phyloP scores from a whole-genome alignment of 2,797 vertebrate genomes.

The Cuculus canorus region DNA sequence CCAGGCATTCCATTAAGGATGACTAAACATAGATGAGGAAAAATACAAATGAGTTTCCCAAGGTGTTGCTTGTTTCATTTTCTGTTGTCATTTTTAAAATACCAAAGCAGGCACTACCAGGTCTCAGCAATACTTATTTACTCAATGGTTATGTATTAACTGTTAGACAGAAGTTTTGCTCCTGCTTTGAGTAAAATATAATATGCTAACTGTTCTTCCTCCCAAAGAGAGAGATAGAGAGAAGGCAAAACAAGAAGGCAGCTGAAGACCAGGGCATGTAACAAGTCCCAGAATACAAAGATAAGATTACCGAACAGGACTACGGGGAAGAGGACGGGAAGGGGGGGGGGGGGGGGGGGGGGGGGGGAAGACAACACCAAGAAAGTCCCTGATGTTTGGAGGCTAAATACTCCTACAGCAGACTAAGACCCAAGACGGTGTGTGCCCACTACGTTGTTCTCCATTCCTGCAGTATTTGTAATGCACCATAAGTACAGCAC shows the following conservation, averaged over 20 bases:
- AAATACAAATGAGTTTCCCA: neutral
- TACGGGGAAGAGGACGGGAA: neutral
- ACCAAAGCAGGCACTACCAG: neutral
- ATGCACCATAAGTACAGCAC: rapidly evolving
- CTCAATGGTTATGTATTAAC: neutral
- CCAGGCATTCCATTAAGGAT: neutral
- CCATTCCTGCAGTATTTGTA: neutral
- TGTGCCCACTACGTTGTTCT: neutral
- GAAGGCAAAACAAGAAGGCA: neutral
- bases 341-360: no score
- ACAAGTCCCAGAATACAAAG: neutral
- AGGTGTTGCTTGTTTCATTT: neutral
- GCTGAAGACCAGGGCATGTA: neutral
- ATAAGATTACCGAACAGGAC: neutral
- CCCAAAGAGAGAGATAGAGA: neutral
- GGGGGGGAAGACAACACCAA: no score
- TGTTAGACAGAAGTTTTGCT: neutral
- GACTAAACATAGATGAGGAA: neutral
- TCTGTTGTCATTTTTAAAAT: no score
- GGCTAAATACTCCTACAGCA: neutral
- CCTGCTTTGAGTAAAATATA: neutral
- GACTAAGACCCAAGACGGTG: neutral
- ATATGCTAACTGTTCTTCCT: neutral
- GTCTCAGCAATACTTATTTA: neutral
- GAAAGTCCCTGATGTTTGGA: neutral